Conservation (phyloP, 1,140 invertebrate species). For the Pararge aegeria region DNA sequence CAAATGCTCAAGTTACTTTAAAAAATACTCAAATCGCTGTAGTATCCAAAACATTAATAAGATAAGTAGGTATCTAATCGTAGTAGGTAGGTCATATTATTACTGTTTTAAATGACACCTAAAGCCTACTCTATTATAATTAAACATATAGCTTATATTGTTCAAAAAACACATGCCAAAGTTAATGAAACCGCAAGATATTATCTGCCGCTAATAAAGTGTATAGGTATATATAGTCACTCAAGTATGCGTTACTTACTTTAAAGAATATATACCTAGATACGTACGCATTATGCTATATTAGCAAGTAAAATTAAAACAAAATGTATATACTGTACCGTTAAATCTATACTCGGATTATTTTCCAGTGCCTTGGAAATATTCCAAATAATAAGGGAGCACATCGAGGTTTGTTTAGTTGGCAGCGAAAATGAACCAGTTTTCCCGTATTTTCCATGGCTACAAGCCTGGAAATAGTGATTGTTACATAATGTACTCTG, state of each 20-base stretch:
- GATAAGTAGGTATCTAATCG: too few species aligned
- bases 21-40: too few species aligned
- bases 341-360: slow-evolving; percentile 51
- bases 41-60: too few species aligned
- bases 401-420: slow-evolving; percentile 41
- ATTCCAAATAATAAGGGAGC: slow-evolving; percentile 65
- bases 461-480: slow-evolving; percentile 18
- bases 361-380: slow-evolving; percentile 56
- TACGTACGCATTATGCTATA: neutral
- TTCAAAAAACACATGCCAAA: neutral
- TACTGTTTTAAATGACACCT: too few species aligned
- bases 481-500: slow-evolving; percentile 7
- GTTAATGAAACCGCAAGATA: neutral
- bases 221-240: neutral
- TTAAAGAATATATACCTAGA: too few species aligned
- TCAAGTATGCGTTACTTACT: too few species aligned
- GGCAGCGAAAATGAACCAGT: slow-evolving; percentile 19
- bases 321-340: slow-evolving; percentile 37
- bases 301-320: neutral
- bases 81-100: too few species aligned
- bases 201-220: neutral
- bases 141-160: neutral
- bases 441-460: slow-evolving; percentile 18
- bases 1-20: too few species aligned
- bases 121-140: too few species aligned